A percentile compares a stretch with the other conserved stretches of the same genome.
Conservation (phyloP, 2,888 invertebrate genomes). For the Oegoconia quadripuncta region DNA sequence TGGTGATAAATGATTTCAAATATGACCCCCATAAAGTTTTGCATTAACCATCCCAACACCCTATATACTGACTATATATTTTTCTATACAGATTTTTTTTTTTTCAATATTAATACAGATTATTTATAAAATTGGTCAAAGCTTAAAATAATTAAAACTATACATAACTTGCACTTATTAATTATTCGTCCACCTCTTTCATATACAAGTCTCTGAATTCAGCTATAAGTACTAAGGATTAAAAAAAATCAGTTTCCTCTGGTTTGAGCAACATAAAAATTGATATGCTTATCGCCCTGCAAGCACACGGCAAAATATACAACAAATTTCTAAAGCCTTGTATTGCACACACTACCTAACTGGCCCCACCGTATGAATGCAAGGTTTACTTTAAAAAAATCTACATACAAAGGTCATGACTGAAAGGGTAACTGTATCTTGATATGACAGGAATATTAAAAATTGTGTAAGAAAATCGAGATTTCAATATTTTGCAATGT, state of each 20-base stretch:
- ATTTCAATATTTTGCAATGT: too few species aligned
- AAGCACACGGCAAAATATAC: neutral
- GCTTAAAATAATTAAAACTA: neutral
- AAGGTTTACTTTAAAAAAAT: neutral
- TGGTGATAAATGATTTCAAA: too few species aligned
- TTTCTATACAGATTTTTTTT: neutral
- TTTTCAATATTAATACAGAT: too few species aligned
- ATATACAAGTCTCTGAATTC: conserved; percentile 3
- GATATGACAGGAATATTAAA: too few species aligned
- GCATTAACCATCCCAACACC: too few species aligned
- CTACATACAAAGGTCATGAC: neutral
- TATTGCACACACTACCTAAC: neutral
- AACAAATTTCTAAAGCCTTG: neutral
- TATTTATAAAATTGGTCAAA: too few species aligned
- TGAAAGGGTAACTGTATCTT: neutral
- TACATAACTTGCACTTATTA: neutral
- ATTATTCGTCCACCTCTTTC: conserved; percentile 1
- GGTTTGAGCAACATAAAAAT: conserved; percentile 34
- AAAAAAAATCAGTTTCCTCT: conserved; percentile 33
- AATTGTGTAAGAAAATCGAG: too few species aligned
- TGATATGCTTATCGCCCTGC: conserved; percentile 8
- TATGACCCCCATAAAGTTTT: too few species aligned
- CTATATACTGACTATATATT: too few species aligned
- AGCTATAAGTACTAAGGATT: conserved; percentile 21
- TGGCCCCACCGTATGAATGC: neutral